Percentiles rank a stretch among this genome's conserved stretches.
Evolutionary conservation across 2,888 invertebrate species (phyloP).

Genomic region (Nipponacmea schrenckii): DNA sequence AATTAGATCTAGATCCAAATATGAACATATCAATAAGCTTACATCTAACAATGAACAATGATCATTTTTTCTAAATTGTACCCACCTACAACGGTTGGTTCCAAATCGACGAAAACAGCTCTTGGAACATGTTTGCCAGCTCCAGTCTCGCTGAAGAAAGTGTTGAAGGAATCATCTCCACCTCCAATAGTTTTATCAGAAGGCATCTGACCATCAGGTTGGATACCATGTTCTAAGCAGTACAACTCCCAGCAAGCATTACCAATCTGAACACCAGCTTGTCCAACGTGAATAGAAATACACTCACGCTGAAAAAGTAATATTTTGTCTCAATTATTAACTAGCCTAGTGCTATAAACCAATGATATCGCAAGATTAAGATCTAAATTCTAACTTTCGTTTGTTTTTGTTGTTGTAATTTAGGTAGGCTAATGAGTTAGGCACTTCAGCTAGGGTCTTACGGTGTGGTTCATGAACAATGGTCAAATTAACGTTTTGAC

Average conservation of each 20-base stretch:
- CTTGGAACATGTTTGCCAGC: slow-evolving; percentile 95
- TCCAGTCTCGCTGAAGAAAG: slow-evolving; percentile 80
- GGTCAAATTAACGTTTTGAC: too few species aligned
- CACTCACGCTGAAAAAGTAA: slow-evolving; percentile 67
- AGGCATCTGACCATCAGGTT: slow-evolving; percentile 72
- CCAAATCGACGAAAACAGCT: slow-evolving; percentile 91
- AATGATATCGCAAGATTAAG: not conserved
- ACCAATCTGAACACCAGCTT: slow-evolving; percentile 71
- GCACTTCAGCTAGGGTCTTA: too few species aligned
- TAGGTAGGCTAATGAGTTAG: too few species aligned
- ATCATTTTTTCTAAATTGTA: not conserved
- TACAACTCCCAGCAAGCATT: slow-evolving; percentile 73
- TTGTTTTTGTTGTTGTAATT: too few species aligned
- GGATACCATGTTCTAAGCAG: slow-evolving; percentile 71
- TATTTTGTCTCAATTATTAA: not conserved
- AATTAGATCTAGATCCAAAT: too few species aligned
- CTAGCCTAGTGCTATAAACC: not conserved
- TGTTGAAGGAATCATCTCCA: slow-evolving; percentile 89
- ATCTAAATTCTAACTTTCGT: too few species aligned
- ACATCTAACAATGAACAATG: too few species aligned
- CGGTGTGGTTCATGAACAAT: too few species aligned
- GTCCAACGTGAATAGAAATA: slow-evolving; percentile 69
- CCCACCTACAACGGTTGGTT: slow-evolving; percentile 91
- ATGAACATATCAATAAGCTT: too few species aligned
- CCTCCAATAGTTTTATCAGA: slow-evolving; percentile 79